A percentile compares a stretch with the other conserved stretches of the same genome.
Evolutionary conservation across 2,797 vertebrate genomes (phyloP).

Genomic region (Lophius americanus): DNA sequence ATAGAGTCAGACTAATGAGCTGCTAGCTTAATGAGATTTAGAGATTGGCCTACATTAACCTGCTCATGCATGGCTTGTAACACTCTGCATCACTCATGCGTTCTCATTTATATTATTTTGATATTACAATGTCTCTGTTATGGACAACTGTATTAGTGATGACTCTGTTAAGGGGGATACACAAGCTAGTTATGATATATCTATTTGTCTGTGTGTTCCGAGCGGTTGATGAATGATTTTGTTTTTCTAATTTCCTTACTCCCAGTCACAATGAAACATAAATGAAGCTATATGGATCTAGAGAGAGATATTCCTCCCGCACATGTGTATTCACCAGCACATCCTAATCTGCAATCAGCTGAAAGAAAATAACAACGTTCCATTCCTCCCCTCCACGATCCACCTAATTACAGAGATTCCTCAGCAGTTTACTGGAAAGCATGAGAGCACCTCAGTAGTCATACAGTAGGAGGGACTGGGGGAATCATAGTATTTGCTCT

Average conservation of each 20-base stretch:
- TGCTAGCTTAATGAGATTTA: constrained; percentile 48
- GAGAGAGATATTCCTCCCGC: constrained; percentile 2
- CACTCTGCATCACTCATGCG: constrained; percentile 42
- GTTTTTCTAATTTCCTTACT: constrained; percentile 13
- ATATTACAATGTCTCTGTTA: constrained; percentile 24
- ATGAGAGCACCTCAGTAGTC: constrained; percentile 25
- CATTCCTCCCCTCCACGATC: constrained; percentile 10
- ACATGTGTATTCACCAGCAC: constrained; percentile 16
- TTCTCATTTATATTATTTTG: constrained; percentile 50
- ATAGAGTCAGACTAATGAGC: constrained; percentile 48
- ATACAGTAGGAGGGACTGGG: constrained; percentile 39
- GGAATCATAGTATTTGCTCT: constrained; percentile 41
- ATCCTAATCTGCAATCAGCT: constrained; percentile 19
- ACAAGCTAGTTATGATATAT: constrained; percentile 21
- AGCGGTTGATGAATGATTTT: constrained; percentile 24
- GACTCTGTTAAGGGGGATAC: constrained; percentile 30
- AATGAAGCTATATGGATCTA: constrained; percentile 19
- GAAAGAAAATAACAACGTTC: constrained; percentile 31
- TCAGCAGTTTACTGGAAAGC: constrained; percentile 34
- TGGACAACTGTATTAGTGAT: constrained; percentile 41
- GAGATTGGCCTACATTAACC: constrained; percentile 34
- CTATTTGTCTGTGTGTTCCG: constrained; percentile 16
- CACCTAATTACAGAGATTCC: constrained; percentile 19
- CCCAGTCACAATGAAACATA: constrained; percentile 31
- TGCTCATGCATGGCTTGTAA: constrained; percentile 37